Evolutionary conservation across 2,797 vertebrate genomes (phyloP).

Genomic region (Heliangelus exortis): DNA sequence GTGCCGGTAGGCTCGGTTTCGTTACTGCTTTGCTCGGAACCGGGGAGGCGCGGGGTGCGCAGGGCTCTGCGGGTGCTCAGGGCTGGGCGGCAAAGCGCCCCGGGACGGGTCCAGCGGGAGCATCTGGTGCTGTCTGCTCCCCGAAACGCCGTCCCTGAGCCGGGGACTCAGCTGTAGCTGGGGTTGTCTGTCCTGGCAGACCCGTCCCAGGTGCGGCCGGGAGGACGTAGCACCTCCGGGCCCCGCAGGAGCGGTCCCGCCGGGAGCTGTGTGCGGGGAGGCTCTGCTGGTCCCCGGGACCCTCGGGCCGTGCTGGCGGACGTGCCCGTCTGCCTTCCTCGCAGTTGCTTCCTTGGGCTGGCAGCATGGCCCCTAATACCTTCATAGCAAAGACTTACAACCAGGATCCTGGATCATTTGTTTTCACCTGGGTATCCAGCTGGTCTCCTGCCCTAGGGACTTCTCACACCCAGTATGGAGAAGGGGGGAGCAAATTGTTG

Average conservation of each 20-base stretch:
- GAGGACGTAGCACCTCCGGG: rapidly evolving
- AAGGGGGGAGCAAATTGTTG: not conserved
- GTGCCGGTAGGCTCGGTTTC: constrained; percentile 49
- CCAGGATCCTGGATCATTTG: not conserved
- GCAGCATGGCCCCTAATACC: not conserved
- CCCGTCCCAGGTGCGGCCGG: not conserved
- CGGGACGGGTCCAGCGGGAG: rapidly evolving
- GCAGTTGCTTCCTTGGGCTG: not conserved
- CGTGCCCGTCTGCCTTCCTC: not conserved
- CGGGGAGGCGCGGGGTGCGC: not conserved
- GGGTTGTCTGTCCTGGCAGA: not conserved
- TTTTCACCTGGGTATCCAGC: not conserved
- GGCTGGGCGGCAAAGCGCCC: not conserved
- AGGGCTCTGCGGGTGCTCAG: not conserved
- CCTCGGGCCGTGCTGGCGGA: not conserved
- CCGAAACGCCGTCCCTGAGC: rapidly evolving
- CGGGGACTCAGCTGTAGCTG: not conserved
- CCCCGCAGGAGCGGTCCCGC: rapidly evolving
- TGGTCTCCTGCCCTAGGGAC: rapidly evolving
- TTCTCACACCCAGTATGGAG: not conserved
- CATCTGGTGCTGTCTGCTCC: not conserved
- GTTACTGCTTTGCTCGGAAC: not conserved
- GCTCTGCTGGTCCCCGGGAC: not conserved
- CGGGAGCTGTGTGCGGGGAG: not conserved
- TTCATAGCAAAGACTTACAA: not conserved